Base-by-base conservation (phyloP, 2,797 vertebrate species). In the Periparus ater region DNA sequence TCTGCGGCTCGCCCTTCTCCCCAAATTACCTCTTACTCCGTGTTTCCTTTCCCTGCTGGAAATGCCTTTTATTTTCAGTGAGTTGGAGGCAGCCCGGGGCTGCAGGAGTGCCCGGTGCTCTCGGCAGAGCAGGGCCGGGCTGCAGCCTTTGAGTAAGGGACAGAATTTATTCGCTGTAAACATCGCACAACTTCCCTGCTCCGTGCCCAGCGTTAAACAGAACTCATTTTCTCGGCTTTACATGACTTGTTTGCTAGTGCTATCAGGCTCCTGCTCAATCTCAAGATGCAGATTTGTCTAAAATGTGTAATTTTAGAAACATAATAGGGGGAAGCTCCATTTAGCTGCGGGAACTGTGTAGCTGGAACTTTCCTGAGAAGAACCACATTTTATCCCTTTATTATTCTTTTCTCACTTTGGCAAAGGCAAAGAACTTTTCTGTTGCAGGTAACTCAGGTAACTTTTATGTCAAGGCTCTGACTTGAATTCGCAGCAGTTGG, bases 401-500 rank as follows among this genome's bases (percentile, higher is more conserved):
- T 63, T 78, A 47, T 80, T 91, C 7, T 77, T 48, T 22, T 16
- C 74, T 53, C 9, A 1, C 27, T 57, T 23, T 85, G 34, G 54
- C 20, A 77, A 60, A 70, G 76, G 45, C 70, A 72, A 62, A 70
- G 54, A 51, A 44, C 74, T 90, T 93, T 63, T 22, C 61, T 67
- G 48, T 82, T 75, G 65, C 61, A 77, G 89, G 84, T 92, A 94
- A 62, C 92, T 93, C 63, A 83, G 89, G 85, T 93, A 97, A 91
- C 91, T 95, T 93, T 81, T 47, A 38, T 62, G 3, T 91, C 72
- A 47, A 12, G 75, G 87, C 84, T 89, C 61, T 67, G 74, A 65
- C 75, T 93, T 76, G 86, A 86, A 72, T 91, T 93, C 27, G 0
- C 93, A 77, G 94, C 93, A 77, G 95, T 92, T 91, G 92, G 78